Percentiles rank a stretch among this genome's conserved stretches.
These are phyloP conservation scores for Mesembrinibis cayennensis DNA, from an alignment of 2,113 vertebrate genomes.

Conservation along the genomic window DNA sequence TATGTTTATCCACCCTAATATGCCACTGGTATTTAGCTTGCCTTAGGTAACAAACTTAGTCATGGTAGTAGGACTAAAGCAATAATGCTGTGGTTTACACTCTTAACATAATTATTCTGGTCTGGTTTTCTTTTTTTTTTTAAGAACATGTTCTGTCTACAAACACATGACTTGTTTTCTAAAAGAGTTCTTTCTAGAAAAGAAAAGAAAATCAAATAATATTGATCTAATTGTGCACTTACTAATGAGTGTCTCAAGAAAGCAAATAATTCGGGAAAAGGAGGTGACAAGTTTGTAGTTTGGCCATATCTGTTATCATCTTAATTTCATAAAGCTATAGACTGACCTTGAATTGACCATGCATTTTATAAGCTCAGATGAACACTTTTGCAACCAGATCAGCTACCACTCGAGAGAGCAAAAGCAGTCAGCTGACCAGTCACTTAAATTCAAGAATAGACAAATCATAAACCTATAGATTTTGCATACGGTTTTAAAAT, in stretches of 20 bases:
- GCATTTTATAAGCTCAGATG: background rate
- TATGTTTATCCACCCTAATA: background rate
- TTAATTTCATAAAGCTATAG: slow-evolving; percentile 9
- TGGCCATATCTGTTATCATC: background rate
- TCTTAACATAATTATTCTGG: background rate
- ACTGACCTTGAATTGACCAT: background rate
- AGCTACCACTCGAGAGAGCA: background rate
- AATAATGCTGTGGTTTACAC: background rate
- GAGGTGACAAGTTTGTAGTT: background rate
- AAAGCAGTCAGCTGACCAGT: background rate
- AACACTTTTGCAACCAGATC: background rate
- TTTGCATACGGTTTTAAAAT: background rate
- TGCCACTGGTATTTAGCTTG: background rate
- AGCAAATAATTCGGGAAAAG: background rate
- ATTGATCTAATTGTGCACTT: slow-evolving; percentile 20
- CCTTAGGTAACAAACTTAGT: background rate
- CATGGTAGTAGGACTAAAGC: background rate
- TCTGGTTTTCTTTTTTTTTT: background rate
- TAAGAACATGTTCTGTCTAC: background rate
- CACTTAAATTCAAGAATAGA: background rate
- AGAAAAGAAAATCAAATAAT: slow-evolving; percentile 25
- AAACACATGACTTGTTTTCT: background rate
- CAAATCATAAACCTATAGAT: background rate
- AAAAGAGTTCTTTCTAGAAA: background rate
- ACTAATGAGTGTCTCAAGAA: background rate